phyloP scores from a whole-genome alignment of 2,888 invertebrate genomes.

The Heptascelio sp. region DNA sequence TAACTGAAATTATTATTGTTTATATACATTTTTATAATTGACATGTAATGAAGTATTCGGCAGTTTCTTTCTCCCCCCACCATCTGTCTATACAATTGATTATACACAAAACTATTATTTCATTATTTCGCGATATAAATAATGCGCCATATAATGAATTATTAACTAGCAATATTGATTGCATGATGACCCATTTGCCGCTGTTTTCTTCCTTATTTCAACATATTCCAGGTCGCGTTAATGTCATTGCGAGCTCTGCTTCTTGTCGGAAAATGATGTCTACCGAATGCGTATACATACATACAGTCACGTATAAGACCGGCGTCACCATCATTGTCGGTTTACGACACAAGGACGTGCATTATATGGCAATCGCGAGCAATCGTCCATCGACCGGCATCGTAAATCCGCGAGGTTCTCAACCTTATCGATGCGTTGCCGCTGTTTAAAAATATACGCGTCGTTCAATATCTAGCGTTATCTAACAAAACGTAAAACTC shows the following conservation, averaged over 20 bases:
- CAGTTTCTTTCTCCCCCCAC: no score
- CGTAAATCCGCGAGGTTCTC: constrained; percentile 83
- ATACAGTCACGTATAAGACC: constrained; percentile 72
- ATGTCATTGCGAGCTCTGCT: constrained; percentile 66
- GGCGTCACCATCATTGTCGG: constrained; percentile 75
- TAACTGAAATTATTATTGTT: no score
- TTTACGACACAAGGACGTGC: constrained; percentile 84
- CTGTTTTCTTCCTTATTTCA: constrained; percentile 42
- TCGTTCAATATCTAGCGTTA: constrained; percentile 41
- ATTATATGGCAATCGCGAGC: constrained; percentile 83
- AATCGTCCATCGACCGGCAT: constrained; percentile 82
- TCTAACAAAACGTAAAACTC: constrained; percentile 31
- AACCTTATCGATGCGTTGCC: constrained; percentile 80
- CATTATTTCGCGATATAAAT: no score
- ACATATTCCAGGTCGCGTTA: constrained; percentile 59
- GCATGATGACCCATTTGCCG: constrained; percentile 35
- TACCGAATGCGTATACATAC: constrained; percentile 53
- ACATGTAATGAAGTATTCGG: no score
- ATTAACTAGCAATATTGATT: constrained; percentile 34
- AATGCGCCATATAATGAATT: constrained; percentile 31
- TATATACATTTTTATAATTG: no score
- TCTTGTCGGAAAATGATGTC: constrained; percentile 63
- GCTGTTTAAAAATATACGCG: constrained; percentile 41
- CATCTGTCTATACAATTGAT: no score
- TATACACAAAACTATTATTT: no score